Evolutionary conservation across 2,113 vertebrate genomes (phyloP), one percentile per base, ranked within the genome.

Genomic region (Melanerpes aurifrons): DNA sequence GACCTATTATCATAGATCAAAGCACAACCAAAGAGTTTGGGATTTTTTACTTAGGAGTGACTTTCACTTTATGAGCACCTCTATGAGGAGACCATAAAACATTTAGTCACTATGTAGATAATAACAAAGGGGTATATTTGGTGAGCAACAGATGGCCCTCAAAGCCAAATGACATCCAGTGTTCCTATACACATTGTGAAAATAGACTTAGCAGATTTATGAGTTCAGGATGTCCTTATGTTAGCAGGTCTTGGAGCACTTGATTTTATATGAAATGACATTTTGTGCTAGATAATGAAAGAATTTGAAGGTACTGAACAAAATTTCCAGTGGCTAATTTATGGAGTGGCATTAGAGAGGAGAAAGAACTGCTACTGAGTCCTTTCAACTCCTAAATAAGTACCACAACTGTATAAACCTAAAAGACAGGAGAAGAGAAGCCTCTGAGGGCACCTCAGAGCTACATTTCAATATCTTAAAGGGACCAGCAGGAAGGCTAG

Each of bases 291-390:
- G 62, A 70, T 81, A 88, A 83, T 47, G n/a, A 81, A 83, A 89
- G 37, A 80, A 77, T 71, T 21, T 4, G 3, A 88, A 84, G 48
- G 37, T 71, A 71, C 80, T 32, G 53, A 58, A 66, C 61, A 29
- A 87, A 73, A 82, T 92, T 82, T 90, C 68, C 64, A 70, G 64
- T 80, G 86, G 24, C 69, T 93, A 77, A 76, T 86, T 94, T 79
- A 71, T 21, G 56, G 76, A 93, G 77, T 0, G 0, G 35, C n/a
- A 80, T 80, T n/a, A 45, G 64, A 80, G 61, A 47, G 48, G 64
- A 93, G 85, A 78, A 85, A 19, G 20, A 63, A 78, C 48, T 82
- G 37, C 70, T 94, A 69, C 47, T 2, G 12, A 83, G 56, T 68
- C 35, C 59, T 84, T 90, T 78, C 47, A 90, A 59, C 32, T 87